Evolutionary conservation across 2,888 invertebrate species (phyloP).

Genomic region (Drosophila kokeensis): DNA sequence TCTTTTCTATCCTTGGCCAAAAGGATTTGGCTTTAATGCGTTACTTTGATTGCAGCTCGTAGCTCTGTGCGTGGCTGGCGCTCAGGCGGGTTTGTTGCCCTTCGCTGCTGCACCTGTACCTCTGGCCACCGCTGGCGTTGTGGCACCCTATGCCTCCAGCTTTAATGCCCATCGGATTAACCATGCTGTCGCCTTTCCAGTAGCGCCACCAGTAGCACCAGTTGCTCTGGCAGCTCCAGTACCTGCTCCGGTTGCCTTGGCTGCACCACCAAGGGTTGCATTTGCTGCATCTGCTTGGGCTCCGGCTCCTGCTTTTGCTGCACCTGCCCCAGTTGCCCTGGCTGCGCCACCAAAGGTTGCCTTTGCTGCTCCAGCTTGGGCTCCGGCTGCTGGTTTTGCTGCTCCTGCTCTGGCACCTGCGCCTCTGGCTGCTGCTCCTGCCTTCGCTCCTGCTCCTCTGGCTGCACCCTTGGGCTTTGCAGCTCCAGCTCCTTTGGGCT

Average conservation of each 20-base stretch:
- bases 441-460: constrained; percentile 52
- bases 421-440: constrained; percentile 47
- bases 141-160: constrained; percentile 91
- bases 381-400: constrained; percentile 59
- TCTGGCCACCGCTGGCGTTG: constrained; percentile 82
- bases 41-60: constrained; percentile 69
- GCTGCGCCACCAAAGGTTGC: constrained; percentile 27
- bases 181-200: constrained; percentile 90
- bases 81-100: constrained; percentile 84
- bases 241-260: constrained; percentile 55
- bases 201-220: constrained; percentile 70
- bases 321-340: constrained; percentile 34
- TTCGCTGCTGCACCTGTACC: constrained; percentile 83
- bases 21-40: background rate
- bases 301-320: constrained; percentile 57
- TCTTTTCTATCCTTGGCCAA: background rate
- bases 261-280: constrained; percentile 60
- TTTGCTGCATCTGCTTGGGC: constrained; percentile 54
- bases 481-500: constrained; percentile 40
- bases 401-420: constrained; percentile 59
- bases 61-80: constrained; percentile 78
- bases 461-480: constrained; percentile 39
- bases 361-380: constrained; percentile 33
- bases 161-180: constrained; percentile 91
- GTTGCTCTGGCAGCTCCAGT: constrained; percentile 50